Evolutionary conservation across 1,140 invertebrate genomes (phyloP), one percentile per base, ranked within the genome.

Genomic region (Megalopta genalis): DNA sequence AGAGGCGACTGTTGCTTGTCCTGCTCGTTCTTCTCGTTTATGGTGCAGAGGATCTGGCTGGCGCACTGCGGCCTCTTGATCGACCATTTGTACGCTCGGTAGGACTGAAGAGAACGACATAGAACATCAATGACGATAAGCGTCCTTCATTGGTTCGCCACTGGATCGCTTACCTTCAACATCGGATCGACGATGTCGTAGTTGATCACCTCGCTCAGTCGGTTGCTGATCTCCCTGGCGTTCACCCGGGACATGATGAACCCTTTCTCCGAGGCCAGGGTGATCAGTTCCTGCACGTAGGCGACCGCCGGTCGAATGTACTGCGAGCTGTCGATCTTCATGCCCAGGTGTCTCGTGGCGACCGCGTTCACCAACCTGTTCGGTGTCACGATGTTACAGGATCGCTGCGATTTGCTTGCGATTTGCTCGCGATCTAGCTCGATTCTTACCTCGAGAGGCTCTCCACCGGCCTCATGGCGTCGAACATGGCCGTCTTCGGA

Each of bases 201-300:
- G 91, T 97, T 97, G 25, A 97, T 94, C 1, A 95, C 95, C 80
- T 97, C 95, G 25, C 96, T 96, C 32, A 97, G 87, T 89, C 95
- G 95, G 87, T 96, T 95, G n/a, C 96, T 96, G 0, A 97, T 91
- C 81, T 95, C 95, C 88, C 94, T 94, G 49, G 94, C 92, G 87
- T 94, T 94, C 27, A 95, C 93, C 18, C 93, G 91, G 4, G 90
- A 93, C 87, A 95, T 94, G 39, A 95, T 92, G 63, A 96, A 93
- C 12, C 95, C 95, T 78, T 95, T 95, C 49, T 95, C 91, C 72
- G 96, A 95, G 2, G 95, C 96, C 82, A 97, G 91, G 88, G 93
- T 94, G 1, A 96, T 90, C 7, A 96, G 91, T 90, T 96, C 95
- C 93, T 96, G 93, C 59, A 93, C 83, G 82, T 97, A 97, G 27